A percentile compares a stretch with the other conserved stretches of the same genome.
Conservation (phyloP, 2,797 vertebrate species). For the Crypturellus tataupa region DNA sequence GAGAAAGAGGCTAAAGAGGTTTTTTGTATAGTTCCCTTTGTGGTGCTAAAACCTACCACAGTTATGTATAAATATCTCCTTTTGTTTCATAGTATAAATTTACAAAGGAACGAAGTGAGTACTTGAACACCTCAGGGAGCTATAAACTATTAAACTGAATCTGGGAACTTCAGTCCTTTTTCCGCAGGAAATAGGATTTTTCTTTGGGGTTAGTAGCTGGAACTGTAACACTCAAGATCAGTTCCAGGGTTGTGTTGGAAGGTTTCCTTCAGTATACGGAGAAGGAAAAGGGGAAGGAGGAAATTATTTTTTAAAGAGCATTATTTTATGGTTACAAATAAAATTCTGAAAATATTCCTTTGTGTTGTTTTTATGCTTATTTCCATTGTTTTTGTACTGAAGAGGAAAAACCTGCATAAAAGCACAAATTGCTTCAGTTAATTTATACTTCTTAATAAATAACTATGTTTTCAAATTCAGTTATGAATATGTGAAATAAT, state of each 20-base stretch:
- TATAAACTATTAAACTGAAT: neutral
- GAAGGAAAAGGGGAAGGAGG: neutral
- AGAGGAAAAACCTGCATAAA: neutral
- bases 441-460: neutral
- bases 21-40: neutral
- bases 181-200: neutral
- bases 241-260: neutral
- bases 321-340: neutral
- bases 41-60: neutral
- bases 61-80: constrained; percentile 9
- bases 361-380: neutral
- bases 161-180: constrained; percentile 26
- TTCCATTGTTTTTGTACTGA: neutral
- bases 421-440: neutral
- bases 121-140: neutral
- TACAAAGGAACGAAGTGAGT: constrained; percentile 1
- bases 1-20: neutral
- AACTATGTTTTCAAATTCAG: neutral
- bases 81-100: constrained; percentile 7
- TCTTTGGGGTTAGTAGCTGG: constrained; percentile 14
- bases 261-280: neutral
- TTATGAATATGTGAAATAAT: neutral
- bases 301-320: neutral
- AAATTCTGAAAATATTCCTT: neutral
- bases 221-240: neutral